Evolutionary conservation across 1,140 invertebrate genomes (phyloP).

Genomic region (Drosophila melanogaster): DNA sequence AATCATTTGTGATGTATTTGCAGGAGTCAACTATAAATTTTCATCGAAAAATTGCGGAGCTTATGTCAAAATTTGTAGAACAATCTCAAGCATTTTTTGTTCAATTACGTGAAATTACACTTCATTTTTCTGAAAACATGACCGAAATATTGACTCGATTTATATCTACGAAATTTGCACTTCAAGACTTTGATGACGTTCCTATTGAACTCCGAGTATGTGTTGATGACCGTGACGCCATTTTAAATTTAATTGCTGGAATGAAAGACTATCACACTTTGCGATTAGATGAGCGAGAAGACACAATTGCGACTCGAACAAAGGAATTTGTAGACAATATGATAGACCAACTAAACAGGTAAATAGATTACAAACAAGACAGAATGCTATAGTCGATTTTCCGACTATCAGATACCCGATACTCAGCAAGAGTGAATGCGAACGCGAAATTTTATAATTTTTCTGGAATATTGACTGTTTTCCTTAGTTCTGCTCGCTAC

Average conservation of each 20-base stretch:
- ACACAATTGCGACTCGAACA: conserved; percentile 88
- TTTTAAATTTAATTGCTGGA: conserved; percentile 89
- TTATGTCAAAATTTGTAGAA: conserved; percentile 90
- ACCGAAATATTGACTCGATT: conserved; percentile 70
- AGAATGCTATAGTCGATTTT: too few species aligned
- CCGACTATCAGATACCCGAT: too few species aligned
- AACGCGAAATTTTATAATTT: too few species aligned
- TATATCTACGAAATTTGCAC: conserved; percentile 54
- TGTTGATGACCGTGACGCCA: conserved; percentile 90
- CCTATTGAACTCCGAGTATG: conserved; percentile 85
- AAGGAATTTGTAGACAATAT: conserved; percentile 88
- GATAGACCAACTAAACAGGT: conserved; percentile 86
- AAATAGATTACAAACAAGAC: too few species aligned
- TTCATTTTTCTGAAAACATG: conserved; percentile 85
- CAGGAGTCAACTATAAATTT: conserved; percentile 86
- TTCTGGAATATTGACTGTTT: too few species aligned
- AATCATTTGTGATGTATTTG: neutral
- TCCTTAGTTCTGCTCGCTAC: too few species aligned
- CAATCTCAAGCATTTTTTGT: conserved; percentile 89
- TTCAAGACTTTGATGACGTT: conserved; percentile 71
- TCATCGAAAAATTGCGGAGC: conserved; percentile 89
- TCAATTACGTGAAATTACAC: conserved; percentile 87
- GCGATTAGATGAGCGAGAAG: conserved; percentile 91
- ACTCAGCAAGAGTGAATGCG: too few species aligned
- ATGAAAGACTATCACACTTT: conserved; percentile 91